These are phyloP conservation scores for Glareola pratincola DNA, from an alignment of 2,113 vertebrate genomes.

Conservation along the genomic window DNA sequence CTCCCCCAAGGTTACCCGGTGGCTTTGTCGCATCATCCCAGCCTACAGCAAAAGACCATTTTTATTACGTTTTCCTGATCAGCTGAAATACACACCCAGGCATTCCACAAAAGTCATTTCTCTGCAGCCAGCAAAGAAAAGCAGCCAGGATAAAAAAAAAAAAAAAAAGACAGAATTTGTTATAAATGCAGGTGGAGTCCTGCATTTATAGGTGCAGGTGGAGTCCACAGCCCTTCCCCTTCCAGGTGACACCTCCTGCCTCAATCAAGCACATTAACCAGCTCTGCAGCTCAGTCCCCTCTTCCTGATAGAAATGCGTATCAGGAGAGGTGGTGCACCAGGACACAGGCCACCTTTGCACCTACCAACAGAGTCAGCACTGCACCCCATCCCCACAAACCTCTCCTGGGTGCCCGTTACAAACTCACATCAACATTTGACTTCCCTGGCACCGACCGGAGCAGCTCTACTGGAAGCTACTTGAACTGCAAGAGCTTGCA, in stretches of 20 bases:
- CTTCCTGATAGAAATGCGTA: accelerated
- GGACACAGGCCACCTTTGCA: not conserved
- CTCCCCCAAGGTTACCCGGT: not conserved
- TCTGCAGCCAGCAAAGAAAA: not conserved
- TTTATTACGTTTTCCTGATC: not conserved
- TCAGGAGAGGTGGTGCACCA: not conserved
- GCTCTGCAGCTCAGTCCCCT: not conserved
- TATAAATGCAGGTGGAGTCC: not conserved
- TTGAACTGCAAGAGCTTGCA: not conserved
- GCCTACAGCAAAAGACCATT: not conserved
- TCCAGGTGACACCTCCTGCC: accelerated
- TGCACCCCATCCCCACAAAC: not conserved
- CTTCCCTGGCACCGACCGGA: not conserved
- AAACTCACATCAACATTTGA: not conserved
- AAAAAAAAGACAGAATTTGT: not conserved
- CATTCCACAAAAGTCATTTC: not conserved
- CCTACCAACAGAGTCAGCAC: not conserved
- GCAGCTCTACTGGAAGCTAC: not conserved
- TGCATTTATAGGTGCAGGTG: too few species aligned
- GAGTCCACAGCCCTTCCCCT: not conserved
- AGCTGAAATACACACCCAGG: not conserved
- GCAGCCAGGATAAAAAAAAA: not conserved
- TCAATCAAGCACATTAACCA: not conserved
- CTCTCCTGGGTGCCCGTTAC: not conserved
- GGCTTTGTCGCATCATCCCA: not conserved